These are phyloP conservation scores for Pseudobourletiella spinata DNA, from an alignment of 1,140 invertebrate species.

Conservation along the genomic window DNA sequence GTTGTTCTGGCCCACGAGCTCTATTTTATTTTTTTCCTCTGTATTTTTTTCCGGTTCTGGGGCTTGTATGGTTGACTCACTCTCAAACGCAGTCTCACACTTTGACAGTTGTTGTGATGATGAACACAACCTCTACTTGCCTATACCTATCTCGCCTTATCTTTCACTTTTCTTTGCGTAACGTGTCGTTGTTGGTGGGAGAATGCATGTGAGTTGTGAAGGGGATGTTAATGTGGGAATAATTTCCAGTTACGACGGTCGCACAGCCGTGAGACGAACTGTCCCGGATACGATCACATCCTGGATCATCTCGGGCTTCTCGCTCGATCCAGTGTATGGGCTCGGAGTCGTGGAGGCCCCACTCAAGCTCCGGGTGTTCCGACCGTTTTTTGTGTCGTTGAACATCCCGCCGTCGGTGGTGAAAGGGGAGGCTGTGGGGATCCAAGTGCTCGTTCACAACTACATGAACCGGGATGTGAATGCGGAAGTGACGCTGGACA, in stretches of 20 bases:
- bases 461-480: constrained; percentile 68
- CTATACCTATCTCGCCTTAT: too few species aligned
- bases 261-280: constrained; percentile 43
- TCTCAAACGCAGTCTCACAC: too few species aligned
- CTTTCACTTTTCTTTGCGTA: too few species aligned
- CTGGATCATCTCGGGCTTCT: constrained; percentile 88
- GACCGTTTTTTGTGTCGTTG: constrained; percentile 76
- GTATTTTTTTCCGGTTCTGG: too few species aligned
- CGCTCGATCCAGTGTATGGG: constrained; percentile 64
- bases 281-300: constrained; percentile 86
- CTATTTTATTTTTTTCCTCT: constrained; percentile 17
- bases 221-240: too few species aligned
- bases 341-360: constrained; percentile 66
- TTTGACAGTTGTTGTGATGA: too few species aligned
- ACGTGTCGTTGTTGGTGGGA: too few species aligned
- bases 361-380: constrained; percentile 70
- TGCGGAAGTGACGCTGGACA: constrained; percentile 75
- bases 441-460: constrained; percentile 88
- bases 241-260: constrained; percentile 52
- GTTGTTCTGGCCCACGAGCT: too few species aligned
- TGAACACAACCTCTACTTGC: too few species aligned
- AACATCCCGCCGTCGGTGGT: constrained; percentile 84
- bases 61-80: too few species aligned
- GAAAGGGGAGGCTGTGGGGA: constrained; percentile 77
- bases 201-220: too few species aligned